phyloP scores from a whole-genome alignment of 2,888 invertebrate genomes.

The Stenoptilia bipunctidactyla region DNA sequence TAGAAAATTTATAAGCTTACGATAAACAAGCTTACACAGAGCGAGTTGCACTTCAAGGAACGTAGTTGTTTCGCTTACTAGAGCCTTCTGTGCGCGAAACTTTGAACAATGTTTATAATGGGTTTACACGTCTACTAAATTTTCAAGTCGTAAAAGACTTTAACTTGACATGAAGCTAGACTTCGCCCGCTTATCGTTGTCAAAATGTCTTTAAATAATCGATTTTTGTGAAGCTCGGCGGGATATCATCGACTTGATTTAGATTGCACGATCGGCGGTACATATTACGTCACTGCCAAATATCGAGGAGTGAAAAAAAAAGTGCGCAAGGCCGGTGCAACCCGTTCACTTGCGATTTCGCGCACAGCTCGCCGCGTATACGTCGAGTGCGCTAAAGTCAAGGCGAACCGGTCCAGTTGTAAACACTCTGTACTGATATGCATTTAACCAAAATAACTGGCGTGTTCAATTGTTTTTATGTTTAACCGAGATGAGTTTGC shows the following conservation, averaged over 20 bases:
- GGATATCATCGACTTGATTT: slow-evolving; percentile 30
- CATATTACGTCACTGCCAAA: slow-evolving; percentile 53
- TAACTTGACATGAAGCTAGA: too few species aligned
- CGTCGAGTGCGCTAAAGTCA: slow-evolving; percentile 42
- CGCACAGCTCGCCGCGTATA: slow-evolving; percentile 6
- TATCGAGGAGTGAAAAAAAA: slow-evolving; percentile 45
- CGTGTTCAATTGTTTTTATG: too few species aligned
- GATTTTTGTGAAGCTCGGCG: too few species aligned
- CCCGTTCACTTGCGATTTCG: slow-evolving; percentile 64
- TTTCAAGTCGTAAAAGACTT: slow-evolving; percentile 26
- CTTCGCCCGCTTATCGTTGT: too few species aligned
- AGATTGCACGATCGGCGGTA: slow-evolving; percentile 38
- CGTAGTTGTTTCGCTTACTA: too few species aligned
- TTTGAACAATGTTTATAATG: slow-evolving; percentile 6
- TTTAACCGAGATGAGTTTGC: too few species aligned
- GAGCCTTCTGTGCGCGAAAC: too few species aligned
- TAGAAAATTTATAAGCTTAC: slow-evolving; percentile 39
- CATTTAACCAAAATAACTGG: background rate
- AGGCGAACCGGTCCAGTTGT: slow-evolving; percentile 39
- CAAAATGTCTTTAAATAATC: too few species aligned
- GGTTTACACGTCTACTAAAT: slow-evolving; percentile 3
- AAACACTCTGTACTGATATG: background rate
- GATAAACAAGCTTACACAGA: slow-evolving; percentile 26
- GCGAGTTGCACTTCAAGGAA: background rate
- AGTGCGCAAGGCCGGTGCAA: slow-evolving; percentile 51